Evolutionary conservation across 2,797 vertebrate genomes (phyloP), one percentile per base, ranked within the genome.

Genomic region (Microcaecilia unicolor): DNA sequence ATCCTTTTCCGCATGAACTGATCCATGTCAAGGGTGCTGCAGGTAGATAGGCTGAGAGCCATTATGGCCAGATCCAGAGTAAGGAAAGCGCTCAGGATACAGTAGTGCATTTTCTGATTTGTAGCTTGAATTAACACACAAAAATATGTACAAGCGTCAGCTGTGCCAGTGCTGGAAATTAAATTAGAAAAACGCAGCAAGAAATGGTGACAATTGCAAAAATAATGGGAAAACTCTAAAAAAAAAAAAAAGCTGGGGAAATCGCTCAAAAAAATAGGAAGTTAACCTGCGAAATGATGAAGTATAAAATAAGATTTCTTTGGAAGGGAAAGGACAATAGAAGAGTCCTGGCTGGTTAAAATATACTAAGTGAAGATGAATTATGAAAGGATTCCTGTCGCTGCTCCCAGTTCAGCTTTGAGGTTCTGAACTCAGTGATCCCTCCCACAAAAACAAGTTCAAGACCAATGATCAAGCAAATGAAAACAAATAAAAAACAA

Each of bases 1-100:
- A 97, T 93, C 70, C 93, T 84, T 77, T 92, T 97, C 59, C 88
- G 87, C 86, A 80, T 92, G 54, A 97, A 96, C 77, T 94, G 89
- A 15, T 97, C 89, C 88, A 93, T 93, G 62, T 97, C 91, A 63
- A 98, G 79, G 28, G 91, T 90, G 73, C 92, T 97, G 85, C 93
- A 98, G 58, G 94, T 97, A 67, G 93, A 97, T 72, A 97, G 57
- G 50, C 88, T 82, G 53, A 92, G 64, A 53, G 89, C 86, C 69
- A 88, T 85, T 9, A 86, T 61, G 57, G 82, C 86, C 55, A 95
- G 64, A 71, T 90, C 89, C 84, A 96, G 60, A 53, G 85, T 70
- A 53, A 97, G 78, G 26, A 96, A 69, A 26, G 92, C 67, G 53
- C 83, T 84, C 60, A 90, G 69, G 28, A 92, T 53, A 59, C 75